A percentile compares a stretch with the other conserved stretches of the same genome.
These are phyloP conservation scores for Piscicola geometra DNA, from an alignment of 2,888 invertebrate genomes.

Conservation along the genomic window DNA sequence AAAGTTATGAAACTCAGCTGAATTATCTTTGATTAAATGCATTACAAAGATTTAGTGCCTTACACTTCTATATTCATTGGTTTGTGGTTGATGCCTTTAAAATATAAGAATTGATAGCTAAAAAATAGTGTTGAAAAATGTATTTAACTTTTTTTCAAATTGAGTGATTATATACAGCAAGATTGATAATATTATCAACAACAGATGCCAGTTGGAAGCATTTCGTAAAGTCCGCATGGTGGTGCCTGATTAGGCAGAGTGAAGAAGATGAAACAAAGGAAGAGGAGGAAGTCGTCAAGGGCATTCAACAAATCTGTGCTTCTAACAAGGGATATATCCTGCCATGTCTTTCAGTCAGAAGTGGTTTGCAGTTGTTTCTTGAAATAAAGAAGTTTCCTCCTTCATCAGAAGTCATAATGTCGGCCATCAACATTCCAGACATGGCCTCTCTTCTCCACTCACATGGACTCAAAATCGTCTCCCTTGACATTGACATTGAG, in stretches of 20 bases:
- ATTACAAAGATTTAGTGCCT: constrained; percentile 35
- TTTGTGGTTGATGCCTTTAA: no score
- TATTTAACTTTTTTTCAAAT: no score
- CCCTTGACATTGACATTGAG: constrained; percentile 53
- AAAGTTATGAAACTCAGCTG: no score
- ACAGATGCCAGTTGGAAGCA: constrained; percentile 41
- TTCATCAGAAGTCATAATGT: constrained; percentile 56
- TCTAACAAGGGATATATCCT: constrained; percentile 40
- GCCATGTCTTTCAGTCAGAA: constrained; percentile 44
- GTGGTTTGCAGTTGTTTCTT: constrained; percentile 44
- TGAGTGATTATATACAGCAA: neutral
- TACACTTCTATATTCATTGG: constrained; percentile 36
- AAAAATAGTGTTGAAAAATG: no score
- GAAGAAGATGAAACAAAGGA: no score
- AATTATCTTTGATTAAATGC: constrained; percentile 24
- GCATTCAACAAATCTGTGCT: constrained; percentile 37
- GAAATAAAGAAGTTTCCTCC: constrained; percentile 49
- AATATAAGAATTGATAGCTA: no score
- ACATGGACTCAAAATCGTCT: constrained; percentile 50
- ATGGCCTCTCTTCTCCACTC: constrained; percentile 51
- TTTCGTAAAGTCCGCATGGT: constrained; percentile 36
- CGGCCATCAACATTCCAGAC: constrained; percentile 56
- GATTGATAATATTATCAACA: neutral
- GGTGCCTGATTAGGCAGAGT: constrained; percentile 23
- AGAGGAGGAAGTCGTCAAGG: constrained; percentile 7